Evolutionary conservation across 2,888 invertebrate species (phyloP).

Genomic region (Brenthis daphne): DNA sequence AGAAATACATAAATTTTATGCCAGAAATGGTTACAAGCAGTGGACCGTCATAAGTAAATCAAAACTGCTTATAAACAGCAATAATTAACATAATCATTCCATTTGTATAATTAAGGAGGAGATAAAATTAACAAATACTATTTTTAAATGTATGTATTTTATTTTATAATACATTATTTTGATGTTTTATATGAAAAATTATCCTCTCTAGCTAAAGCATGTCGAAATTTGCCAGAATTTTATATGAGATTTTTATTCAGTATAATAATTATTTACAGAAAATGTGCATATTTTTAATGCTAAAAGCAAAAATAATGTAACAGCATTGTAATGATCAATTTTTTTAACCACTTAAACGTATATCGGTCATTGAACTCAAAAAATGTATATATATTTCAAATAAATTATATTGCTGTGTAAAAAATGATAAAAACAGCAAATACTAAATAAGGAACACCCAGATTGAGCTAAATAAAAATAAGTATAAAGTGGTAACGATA

Average conservation of each 20-base stretch:
- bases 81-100: slow-evolving; percentile 75
- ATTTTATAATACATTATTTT: neutral
- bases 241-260: neutral
- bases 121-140: slow-evolving; percentile 35
- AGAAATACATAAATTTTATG: slow-evolving; percentile 72
- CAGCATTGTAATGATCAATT: too few species aligned
- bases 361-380: too few species aligned
- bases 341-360: too few species aligned
- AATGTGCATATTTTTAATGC: too few species aligned
- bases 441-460: slow-evolving; percentile 26
- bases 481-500: slow-evolving; percentile 46
- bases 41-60: slow-evolving; percentile 70
- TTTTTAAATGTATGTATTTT: neutral
- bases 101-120: slow-evolving; percentile 77
- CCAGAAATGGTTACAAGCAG: slow-evolving; percentile 65
- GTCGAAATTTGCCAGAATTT: neutral
- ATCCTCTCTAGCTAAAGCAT: neutral
- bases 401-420: too few species aligned
- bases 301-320: too few species aligned
- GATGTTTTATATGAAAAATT: slow-evolving; percentile 12
- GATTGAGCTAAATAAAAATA: slow-evolving; percentile 43
- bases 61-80: slow-evolving; percentile 74
- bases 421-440: neutral
- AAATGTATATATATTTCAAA: too few species aligned
- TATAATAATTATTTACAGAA: too few species aligned